A percentile compares a stretch with the other conserved stretches of the same genome.
Evolutionary conservation across 2,113 vertebrate species (phyloP).

Genomic region (Microtus oregoni): DNA sequence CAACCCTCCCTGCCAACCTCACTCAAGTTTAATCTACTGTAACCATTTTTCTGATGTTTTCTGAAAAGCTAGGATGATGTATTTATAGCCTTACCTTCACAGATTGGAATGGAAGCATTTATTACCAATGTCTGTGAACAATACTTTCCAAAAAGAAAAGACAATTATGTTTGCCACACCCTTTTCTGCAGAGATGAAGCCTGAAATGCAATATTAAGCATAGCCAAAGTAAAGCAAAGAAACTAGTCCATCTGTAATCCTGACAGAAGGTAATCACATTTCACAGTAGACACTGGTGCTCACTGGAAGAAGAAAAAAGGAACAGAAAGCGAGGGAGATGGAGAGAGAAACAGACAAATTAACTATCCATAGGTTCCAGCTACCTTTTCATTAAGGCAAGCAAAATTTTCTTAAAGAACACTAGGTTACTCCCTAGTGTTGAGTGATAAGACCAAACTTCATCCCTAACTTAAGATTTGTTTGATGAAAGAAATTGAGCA

Average conservation of each 20-base stretch:
- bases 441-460: not conserved
- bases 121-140: not conserved
- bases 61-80: not conserved
- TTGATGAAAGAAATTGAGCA: not conserved
- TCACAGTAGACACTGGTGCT: not conserved
- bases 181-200: slow-evolving; percentile 42
- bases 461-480: not conserved
- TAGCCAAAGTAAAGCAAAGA: not conserved
- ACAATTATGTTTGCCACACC: not conserved
- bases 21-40: not conserved
- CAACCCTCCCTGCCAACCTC: not conserved
- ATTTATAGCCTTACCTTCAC: not conserved
- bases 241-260: not conserved
- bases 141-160: slow-evolving; percentile 13
- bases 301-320: not conserved
- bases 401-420: not conserved
- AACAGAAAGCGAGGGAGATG: not conserved
- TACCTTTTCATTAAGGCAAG: not conserved
- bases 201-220: not conserved
- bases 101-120: slow-evolving; percentile 1
- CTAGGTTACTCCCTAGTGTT: not conserved
- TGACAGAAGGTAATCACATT: not conserved
- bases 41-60: not conserved
- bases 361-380: not conserved
- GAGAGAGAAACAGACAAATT: not conserved